Evolutionary conservation across 2,113 vertebrate species (phyloP).

Genomic region (Carollia perspicillata): DNA sequence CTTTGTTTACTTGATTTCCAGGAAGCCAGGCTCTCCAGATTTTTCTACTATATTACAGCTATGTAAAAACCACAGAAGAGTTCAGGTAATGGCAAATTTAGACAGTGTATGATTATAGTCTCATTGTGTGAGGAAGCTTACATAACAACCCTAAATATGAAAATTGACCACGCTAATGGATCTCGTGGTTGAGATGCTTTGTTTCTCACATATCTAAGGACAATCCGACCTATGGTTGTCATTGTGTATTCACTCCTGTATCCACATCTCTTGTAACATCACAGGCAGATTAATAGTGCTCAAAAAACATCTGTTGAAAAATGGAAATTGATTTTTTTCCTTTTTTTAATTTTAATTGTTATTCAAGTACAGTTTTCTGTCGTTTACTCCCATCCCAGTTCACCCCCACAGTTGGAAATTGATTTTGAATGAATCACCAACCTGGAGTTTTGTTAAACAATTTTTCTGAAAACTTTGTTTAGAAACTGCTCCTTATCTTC

Average conservation of each 20-base stretch:
- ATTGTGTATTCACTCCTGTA: not conserved
- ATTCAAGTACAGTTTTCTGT: no score
- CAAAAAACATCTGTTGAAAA: not conserved
- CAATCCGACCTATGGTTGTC: not conserved
- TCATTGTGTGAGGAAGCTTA: not conserved
- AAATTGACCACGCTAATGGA: not conserved
- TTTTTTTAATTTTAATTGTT: no score
- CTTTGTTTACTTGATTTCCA: not conserved
- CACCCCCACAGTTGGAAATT: no score
- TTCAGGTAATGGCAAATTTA: not conserved
- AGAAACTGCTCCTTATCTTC: not conserved
- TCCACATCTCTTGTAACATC: not conserved
- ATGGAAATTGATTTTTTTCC: slow-evolving; percentile 11
- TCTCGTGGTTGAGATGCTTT: not conserved
- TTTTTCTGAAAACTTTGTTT: slow-evolving; percentile 9
- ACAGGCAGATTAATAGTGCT: not conserved
- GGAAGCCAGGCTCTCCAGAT: not conserved
- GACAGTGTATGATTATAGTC: not conserved
- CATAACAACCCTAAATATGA: not conserved
- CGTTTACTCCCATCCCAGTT: no score
- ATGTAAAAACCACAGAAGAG: not conserved
- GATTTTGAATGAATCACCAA: not conserved
- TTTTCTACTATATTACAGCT: not conserved
- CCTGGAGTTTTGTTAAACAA: not conserved
- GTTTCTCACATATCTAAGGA: not conserved